These are phyloP conservation scores for Taenaris catops DNA, from an alignment of 2,888 invertebrate genomes.

Conservation along the genomic window DNA sequence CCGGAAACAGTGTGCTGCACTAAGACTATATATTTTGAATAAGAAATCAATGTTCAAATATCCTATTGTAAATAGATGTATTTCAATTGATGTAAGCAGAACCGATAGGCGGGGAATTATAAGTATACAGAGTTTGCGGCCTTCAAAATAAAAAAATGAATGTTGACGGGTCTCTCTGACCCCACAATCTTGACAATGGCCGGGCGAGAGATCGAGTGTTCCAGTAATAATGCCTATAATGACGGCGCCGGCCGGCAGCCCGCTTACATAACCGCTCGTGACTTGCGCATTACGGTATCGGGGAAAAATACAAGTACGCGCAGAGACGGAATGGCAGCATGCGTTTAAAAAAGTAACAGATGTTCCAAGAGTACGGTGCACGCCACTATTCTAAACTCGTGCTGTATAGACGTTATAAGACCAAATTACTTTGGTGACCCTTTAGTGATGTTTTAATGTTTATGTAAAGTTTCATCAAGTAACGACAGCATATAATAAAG, in stretches of 20 bases:
- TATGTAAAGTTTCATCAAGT: too few relatives aligned
- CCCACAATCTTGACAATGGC: slow-evolving; percentile 79
- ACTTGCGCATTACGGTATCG: slow-evolving; percentile 76
- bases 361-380: not conserved
- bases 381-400: too few relatives aligned
- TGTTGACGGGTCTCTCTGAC: slow-evolving; percentile 65
- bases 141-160: too few relatives aligned
- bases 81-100: too few relatives aligned
- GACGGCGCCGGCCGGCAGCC: slow-evolving; percentile 64
- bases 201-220: slow-evolving; percentile 55
- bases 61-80: too few relatives aligned
- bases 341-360: slow-evolving; percentile 6
- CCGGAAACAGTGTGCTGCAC: slow-evolving; percentile 21
- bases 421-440: too few relatives aligned
- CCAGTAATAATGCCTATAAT: slow-evolving; percentile 72
- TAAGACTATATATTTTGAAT: slow-evolving; percentile 5
- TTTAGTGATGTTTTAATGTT: too few relatives aligned
- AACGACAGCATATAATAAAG: too few relatives aligned
- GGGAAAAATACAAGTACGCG: slow-evolving; percentile 60
- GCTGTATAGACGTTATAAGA: too few relatives aligned
- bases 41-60: slow-evolving; percentile 2
- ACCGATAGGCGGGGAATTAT: too few relatives aligned
- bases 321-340: slow-evolving; percentile 27
- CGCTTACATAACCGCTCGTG: slow-evolving; percentile 79
- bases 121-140: too few relatives aligned